Evolutionary conservation across 2,113 vertebrate species (phyloP).

Genomic region (Limanda limanda): DNA sequence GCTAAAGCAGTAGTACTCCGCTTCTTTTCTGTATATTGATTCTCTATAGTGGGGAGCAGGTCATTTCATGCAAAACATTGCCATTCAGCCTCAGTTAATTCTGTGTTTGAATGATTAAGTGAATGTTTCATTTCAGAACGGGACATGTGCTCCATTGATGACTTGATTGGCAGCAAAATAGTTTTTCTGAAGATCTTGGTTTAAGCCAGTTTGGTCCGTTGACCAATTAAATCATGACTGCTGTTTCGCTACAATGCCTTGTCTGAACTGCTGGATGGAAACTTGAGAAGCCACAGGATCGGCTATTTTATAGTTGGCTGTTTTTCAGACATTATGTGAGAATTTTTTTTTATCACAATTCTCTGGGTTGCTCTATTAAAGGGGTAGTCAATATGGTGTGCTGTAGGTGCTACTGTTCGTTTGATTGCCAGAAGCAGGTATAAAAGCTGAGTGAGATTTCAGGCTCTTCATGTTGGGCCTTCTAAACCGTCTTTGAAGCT

Average conservation of each 20-base stretch:
- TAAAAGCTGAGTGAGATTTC: slow-evolving; percentile 7
- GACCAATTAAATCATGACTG: slow-evolving; percentile 51
- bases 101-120: slow-evolving; percentile 51
- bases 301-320: slow-evolving; percentile 25
- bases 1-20: not conserved
- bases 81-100: slow-evolving; percentile 40
- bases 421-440: not conserved
- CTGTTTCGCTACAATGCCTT: slow-evolving; percentile 22
- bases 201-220: slow-evolving; percentile 21
- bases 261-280: slow-evolving; percentile 23
- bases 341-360: not conserved
- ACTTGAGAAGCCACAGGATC: slow-evolving; percentile 35
- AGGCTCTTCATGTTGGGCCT: not conserved
- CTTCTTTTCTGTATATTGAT: slow-evolving; percentile 21
- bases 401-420: not conserved
- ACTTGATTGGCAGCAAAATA: slow-evolving; percentile 55
- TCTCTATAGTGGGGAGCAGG: slow-evolving; percentile 32
- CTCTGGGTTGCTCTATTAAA: not conserved
- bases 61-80: slow-evolving; percentile 47
- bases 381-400: not conserved
- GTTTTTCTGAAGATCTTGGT: slow-evolving; percentile 43
- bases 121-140: slow-evolving; percentile 40
- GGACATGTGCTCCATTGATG: slow-evolving; percentile 60
- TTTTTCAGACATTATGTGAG: slow-evolving; percentile 1
- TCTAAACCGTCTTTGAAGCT: not conserved